Evolutionary conservation across 2,113 vertebrate genomes (phyloP).

Genomic region (Blennius ocellaris): DNA sequence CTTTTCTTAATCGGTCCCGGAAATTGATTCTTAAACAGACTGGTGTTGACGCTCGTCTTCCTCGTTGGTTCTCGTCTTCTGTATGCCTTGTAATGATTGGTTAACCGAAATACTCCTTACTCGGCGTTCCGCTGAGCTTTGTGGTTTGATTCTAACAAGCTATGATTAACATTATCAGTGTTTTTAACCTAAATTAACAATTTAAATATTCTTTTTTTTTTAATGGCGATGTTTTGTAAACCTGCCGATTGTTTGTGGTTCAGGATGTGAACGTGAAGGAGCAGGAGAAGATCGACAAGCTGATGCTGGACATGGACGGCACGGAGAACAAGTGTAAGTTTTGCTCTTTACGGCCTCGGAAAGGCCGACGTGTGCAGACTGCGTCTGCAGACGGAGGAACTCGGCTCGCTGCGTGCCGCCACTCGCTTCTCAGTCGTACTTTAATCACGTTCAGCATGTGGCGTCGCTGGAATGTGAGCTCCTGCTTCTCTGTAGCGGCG

Average conservation of each 20-base stretch:
- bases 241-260: slow-evolving; percentile 24
- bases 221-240: neutral
- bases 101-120: neutral
- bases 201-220: slow-evolving; percentile 23
- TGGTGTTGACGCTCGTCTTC: too few species aligned
- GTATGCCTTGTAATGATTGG: too few species aligned
- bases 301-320: slow-evolving; percentile 99
- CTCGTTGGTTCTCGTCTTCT: too few species aligned
- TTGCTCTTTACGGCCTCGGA: too few species aligned
- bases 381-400: too few species aligned
- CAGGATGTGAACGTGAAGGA: slow-evolving; percentile 91
- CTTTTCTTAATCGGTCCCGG: neutral
- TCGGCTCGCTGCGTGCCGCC: too few species aligned
- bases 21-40: neutral
- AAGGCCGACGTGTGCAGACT: too few species aligned
- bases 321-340: slow-evolving; percentile 98
- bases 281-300: slow-evolving; percentile 94
- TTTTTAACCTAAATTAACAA: slow-evolving; percentile 29
- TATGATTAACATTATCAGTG: slow-evolving; percentile 47
- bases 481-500: too few species aligned
- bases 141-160: slow-evolving; percentile 14
- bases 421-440: too few species aligned
- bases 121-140: neutral
- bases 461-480: too few species aligned
- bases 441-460: too few species aligned